Evolutionary conservation across 2,888 invertebrate species (phyloP).

Genomic region (Alentia gelatinosa): DNA sequence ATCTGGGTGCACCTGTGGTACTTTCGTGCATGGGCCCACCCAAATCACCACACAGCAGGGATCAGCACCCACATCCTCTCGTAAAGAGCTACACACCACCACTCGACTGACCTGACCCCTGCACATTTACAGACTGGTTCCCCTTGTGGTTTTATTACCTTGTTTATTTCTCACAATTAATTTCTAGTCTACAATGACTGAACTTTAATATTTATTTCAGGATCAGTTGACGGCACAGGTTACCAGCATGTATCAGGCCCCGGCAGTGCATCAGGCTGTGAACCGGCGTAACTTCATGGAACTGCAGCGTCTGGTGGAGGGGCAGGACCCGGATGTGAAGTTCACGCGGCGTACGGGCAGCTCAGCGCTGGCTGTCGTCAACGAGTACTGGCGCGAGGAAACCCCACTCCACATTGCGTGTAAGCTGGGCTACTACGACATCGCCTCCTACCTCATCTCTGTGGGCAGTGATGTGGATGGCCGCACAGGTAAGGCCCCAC

Average conservation of each 20-base stretch:
- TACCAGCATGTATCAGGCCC: neutral
- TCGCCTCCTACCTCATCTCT: neutral
- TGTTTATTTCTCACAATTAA: too few species aligned
- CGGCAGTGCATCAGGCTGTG: constrained; percentile 28
- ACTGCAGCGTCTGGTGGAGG: neutral
- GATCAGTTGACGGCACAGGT: too few species aligned
- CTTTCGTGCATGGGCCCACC: too few species aligned
- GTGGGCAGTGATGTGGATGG: neutral
- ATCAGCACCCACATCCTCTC: too few species aligned
- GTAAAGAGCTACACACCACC: too few species aligned
- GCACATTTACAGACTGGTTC: too few species aligned
- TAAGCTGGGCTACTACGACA: neutral
- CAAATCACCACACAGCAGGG: too few species aligned
- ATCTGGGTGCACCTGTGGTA: too few species aligned
- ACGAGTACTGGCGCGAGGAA: constrained; percentile 18
- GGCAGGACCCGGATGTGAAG: neutral
- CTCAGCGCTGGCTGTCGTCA: neutral
- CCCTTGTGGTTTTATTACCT: too few species aligned
- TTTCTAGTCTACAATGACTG: too few species aligned
- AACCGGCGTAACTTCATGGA: neutral
- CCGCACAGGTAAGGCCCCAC: neutral
- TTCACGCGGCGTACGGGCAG: neutral
- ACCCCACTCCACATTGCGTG: constrained; percentile 39
- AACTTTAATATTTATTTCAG: too few species aligned
- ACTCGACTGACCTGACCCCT: too few species aligned